These are phyloP conservation scores for Oreohelix idahoensis DNA, from an alignment of 1,140 invertebrate genomes.

Conservation along the genomic window DNA sequence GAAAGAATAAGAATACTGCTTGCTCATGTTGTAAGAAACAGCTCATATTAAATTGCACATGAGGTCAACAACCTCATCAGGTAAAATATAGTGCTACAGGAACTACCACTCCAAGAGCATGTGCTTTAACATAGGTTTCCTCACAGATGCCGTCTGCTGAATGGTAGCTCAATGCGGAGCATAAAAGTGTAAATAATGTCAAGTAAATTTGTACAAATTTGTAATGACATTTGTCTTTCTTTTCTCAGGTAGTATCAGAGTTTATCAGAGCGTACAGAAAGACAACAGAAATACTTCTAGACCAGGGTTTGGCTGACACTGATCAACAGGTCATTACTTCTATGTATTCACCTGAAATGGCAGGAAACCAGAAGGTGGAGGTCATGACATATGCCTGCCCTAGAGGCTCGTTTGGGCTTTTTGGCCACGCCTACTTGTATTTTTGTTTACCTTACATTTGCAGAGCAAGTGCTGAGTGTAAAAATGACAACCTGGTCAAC, in stretches of 20 bases:
- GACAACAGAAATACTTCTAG: background rate
- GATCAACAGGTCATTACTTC: slow-evolving; percentile 36
- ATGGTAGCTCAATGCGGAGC: too few species aligned
- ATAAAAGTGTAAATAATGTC: background rate
- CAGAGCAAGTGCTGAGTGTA: slow-evolving; percentile 12
- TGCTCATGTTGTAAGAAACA: too few species aligned
- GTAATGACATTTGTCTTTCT: background rate
- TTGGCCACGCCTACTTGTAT: slow-evolving; percentile 32
- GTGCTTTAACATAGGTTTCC: too few species aligned
- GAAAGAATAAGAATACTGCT: too few species aligned
- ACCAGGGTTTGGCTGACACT: slow-evolving; percentile 27
- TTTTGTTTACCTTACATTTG: slow-evolving; percentile 36
- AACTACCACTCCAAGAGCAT: too few species aligned
- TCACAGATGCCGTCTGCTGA: too few species aligned
- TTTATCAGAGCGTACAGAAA: slow-evolving; percentile 17
- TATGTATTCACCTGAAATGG: slow-evolving; percentile 26
- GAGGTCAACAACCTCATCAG: too few species aligned
- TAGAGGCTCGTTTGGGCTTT: slow-evolving; percentile 22
- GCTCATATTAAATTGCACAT: too few species aligned
- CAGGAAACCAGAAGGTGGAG: slow-evolving; percentile 11
- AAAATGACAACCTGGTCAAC: background rate
- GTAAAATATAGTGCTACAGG: too few species aligned
- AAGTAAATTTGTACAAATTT: background rate
- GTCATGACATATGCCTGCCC: slow-evolving; percentile 30
- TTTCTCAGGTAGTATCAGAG: slow-evolving; percentile 12